phyloP scores from a whole-genome alignment of 1,140 invertebrate genomes.

The Brachionus sp. region DNA sequence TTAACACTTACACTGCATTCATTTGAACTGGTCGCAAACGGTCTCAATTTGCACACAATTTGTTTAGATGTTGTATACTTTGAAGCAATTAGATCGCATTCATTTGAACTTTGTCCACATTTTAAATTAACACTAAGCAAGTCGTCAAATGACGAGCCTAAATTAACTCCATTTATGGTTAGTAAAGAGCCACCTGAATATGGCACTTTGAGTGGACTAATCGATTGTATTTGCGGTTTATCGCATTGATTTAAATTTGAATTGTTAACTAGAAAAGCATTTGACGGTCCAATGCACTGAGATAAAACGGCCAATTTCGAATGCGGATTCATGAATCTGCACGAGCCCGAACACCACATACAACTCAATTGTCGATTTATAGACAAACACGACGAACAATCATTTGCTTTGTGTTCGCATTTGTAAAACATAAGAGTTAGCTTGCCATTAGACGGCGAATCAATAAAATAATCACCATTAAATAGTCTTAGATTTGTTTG shows the following conservation, averaged over 20 bases:
- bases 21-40: not conserved
- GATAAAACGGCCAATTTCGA: not conserved
- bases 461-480: not conserved
- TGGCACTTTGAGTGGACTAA: not conserved
- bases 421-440: conserved; percentile 31
- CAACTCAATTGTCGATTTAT: conserved; percentile 25
- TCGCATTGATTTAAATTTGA: not conserved
- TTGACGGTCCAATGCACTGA: not conserved
- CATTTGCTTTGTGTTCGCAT: not conserved
- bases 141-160: not conserved
- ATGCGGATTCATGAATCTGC: conserved; percentile 16
- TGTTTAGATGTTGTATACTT: not conserved
- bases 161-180: not conserved
- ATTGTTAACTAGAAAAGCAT: not conserved
- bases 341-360: conserved; percentile 1
- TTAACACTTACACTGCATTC: not conserved
- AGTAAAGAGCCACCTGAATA: not conserved
- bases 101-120: not conserved
- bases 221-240: not conserved
- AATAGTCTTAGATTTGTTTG: conserved; percentile 11
- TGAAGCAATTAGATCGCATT: not conserved
- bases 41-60: not conserved
- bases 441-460: not conserved
- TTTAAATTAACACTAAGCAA: not conserved
- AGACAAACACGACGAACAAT: conserved; percentile 33